These are phyloP conservation scores for Lepus americanus DNA, from an alignment of 2,113 vertebrate genomes.

Conservation along the genomic window DNA sequence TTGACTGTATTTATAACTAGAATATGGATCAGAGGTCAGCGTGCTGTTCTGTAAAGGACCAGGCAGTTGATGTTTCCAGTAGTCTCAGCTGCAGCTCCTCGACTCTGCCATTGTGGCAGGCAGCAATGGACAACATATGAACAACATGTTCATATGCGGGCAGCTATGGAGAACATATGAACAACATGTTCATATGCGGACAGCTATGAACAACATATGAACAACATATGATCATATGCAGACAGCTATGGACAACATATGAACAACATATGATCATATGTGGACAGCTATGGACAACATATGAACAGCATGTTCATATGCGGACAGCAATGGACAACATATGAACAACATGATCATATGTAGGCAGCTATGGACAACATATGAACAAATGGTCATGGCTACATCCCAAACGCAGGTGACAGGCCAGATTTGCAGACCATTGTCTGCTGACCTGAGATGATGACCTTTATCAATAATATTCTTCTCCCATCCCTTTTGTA, in stretches of 20 bases:
- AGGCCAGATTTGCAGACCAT: conserved; percentile 4
- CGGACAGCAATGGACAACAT: background rate
- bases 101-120: background rate
- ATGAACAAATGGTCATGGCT: background rate
- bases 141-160: background rate
- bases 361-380: background rate
- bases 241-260: background rate
- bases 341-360: background rate
- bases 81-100: background rate
- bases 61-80: background rate
- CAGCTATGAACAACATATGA: background rate
- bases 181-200: background rate
- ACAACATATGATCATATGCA: background rate
- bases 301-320: background rate
- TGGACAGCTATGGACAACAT: background rate
- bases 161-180: background rate
- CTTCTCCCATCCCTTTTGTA: conserved; percentile 32
- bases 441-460: background rate
- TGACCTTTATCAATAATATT: conserved; percentile 37
- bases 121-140: background rate
- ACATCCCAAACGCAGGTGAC: background rate
- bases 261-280: background rate
- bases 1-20: conserved; percentile 27
- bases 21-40: background rate
- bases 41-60: background rate